A percentile compares a stretch with the other conserved stretches of the same genome.
phyloP scores from a whole-genome alignment of 2,888 invertebrate genomes.

The Callimorpha dominula region DNA sequence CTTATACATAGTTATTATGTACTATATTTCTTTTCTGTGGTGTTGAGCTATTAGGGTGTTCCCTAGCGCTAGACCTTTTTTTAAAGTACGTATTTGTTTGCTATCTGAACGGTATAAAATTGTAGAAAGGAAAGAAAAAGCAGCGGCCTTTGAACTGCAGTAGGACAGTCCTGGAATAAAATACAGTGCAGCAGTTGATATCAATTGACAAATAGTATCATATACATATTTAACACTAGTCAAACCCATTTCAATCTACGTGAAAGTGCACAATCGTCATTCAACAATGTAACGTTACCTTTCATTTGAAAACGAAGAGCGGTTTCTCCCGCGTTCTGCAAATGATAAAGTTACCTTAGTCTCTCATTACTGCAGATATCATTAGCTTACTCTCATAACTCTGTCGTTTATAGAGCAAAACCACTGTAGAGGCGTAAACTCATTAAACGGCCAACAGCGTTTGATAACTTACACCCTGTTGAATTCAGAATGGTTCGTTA shows the following conservation, averaged over 20 bases:
- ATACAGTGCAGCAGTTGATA: no score
- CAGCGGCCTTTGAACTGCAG: no score
- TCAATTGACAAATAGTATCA: no score
- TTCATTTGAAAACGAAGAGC: conserved; percentile 77
- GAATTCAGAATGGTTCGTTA: conserved; percentile 39
- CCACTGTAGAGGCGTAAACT: conserved; percentile 50
- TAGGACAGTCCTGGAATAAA: no score
- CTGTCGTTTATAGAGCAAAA: conserved; percentile 64
- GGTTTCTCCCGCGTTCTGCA: conserved; percentile 75
- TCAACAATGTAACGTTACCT: conserved; percentile 70
- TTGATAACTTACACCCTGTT: conserved; percentile 51
- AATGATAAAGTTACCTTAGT: conserved; percentile 78
- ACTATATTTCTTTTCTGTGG: no score
- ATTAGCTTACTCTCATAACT: conserved; percentile 69
- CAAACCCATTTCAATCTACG: conserved; percentile 62
- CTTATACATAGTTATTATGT: no score
- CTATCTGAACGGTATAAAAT: no score
- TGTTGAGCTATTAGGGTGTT: no score
- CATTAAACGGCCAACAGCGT: conserved; percentile 46
- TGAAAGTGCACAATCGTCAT: conserved; percentile 72
- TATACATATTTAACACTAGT: conserved; percentile 41
- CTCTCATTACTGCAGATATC: conserved; percentile 76
- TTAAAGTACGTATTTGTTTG: no score
- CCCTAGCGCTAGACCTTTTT: no score
- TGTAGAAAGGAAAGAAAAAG: no score